Evolutionary conservation across 2,113 vertebrate genomes (phyloP).

Genomic region (Cyprinodon tularosa): DNA sequence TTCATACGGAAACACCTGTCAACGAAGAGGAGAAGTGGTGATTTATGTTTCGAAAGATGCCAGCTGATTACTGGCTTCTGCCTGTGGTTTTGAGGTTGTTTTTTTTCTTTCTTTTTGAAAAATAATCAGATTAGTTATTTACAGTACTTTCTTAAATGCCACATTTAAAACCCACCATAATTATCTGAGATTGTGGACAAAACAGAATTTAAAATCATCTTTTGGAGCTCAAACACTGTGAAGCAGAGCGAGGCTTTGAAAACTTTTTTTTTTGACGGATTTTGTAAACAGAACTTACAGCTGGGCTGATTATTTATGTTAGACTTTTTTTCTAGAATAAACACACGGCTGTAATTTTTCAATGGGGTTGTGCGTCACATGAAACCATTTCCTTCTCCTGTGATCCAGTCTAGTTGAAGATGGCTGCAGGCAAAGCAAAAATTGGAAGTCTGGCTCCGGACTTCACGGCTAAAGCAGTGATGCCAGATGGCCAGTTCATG

Average conservation of each 20-base stretch:
- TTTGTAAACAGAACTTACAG: not conserved
- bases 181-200: no score
- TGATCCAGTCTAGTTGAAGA: slow-evolving; percentile 76
- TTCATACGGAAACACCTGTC: slow-evolving; percentile 26
- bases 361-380: not conserved
- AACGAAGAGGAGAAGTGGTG: slow-evolving; percentile 12
- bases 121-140: not conserved
- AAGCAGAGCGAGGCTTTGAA: no score
- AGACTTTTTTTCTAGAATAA: not conserved
- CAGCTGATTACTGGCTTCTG: not conserved
- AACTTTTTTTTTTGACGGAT: not conserved
- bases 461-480: slow-evolving; percentile 93
- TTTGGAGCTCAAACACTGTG: not conserved
- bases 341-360: not conserved
- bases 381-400: slow-evolving; percentile 33
- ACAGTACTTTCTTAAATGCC: no score
- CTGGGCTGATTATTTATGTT: not conserved
- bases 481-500: slow-evolving; percentile 94
- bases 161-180: no score
- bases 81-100: no score
- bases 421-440: slow-evolving; percentile 93
- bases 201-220: not conserved
- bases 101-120: no score
- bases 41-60: not conserved
- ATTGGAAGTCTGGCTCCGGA: slow-evolving; percentile 94